Evolutionary conservation across 2,888 invertebrate genomes (phyloP), one percentile per base, ranked within the genome.

Genomic region (Steinernema hermaphroditum): DNA sequence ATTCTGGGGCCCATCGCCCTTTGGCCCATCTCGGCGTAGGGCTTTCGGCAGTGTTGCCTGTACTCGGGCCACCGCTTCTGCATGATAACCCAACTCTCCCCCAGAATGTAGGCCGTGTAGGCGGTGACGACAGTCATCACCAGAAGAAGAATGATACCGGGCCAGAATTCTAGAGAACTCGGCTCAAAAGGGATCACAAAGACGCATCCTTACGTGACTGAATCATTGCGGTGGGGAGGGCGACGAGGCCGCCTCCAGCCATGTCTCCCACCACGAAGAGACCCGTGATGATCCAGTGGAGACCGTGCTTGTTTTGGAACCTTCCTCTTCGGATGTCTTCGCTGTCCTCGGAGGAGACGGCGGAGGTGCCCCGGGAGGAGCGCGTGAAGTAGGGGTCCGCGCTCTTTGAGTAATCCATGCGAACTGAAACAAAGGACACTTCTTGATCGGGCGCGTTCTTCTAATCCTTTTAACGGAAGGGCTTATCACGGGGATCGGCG

Each of bases 171-270:
- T 77, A 75, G 73, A 82, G 77, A 50, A 46, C 8, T 14, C 2
- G 46, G 6, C 46, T 46, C 4, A 14, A 2, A 14, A 46, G 14
- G 2, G 14, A 19, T n/a, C 14, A n/a, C 46, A 46, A 8, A 8
- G 41, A 14, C 41, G 9, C 14, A 9, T 41, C 4, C 79, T 74
- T 32, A 82, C 82, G 78, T 12, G 82, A 78, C 72, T 83, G 83
- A 72, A 83, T 83, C 75, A 83, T 80, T n/a, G 83, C 83, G 0
- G 83, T 84, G 12, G 83, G 83, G 29, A 83, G 57, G 44, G 83
- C 84, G 29, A 84, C 84, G n/a, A 84, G 76, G 22, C 84, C 84
- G 62, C 84, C 83, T 50, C 84, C 84, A 32, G 83, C 84, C 57
- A 84, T 76, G 76, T 84, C 84, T 68, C 83, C 84, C 27, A 84